These are phyloP conservation scores for Erythrocercus mccallii DNA, from an alignment of 2,113 vertebrate species.

Conservation along the genomic window DNA sequence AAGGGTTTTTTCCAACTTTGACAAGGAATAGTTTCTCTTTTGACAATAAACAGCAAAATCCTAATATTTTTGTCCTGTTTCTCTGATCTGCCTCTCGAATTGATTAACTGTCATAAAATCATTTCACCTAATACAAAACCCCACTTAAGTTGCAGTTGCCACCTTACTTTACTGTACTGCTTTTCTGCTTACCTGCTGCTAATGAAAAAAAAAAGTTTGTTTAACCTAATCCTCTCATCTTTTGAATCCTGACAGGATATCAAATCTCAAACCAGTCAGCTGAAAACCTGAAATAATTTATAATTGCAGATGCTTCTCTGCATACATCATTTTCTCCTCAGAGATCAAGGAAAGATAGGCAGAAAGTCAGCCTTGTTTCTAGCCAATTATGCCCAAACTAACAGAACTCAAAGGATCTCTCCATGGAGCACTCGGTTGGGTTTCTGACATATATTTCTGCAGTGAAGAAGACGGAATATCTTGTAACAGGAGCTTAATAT, in stretches of 20 bases:
- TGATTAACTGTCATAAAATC: neutral
- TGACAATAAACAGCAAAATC: neutral
- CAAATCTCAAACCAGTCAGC: neutral
- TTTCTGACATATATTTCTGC: neutral
- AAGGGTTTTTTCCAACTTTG: neutral
- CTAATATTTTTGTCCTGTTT: neutral
- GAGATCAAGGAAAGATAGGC: neutral
- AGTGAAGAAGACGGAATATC: neutral
- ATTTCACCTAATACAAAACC: neutral
- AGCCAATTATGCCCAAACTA: neutral
- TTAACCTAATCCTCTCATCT: neutral
- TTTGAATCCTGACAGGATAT: neutral
- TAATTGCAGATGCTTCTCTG: neutral
- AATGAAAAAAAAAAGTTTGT: neutral
- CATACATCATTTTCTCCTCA: neutral
- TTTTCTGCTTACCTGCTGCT: neutral
- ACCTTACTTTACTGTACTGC: neutral
- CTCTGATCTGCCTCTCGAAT: neutral
- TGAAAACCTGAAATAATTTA: constrained; percentile 12
- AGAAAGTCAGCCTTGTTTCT: neutral
- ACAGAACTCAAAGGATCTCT: neutral
- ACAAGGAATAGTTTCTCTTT: neutral
- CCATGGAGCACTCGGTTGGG: neutral
- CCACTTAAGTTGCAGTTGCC: neutral
- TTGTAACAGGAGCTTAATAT: neutral